Evolutionary conservation across 1,140 invertebrate genomes (phyloP), one percentile per base, ranked within the genome.

Genomic region (Dinoponera quadriceps): DNA sequence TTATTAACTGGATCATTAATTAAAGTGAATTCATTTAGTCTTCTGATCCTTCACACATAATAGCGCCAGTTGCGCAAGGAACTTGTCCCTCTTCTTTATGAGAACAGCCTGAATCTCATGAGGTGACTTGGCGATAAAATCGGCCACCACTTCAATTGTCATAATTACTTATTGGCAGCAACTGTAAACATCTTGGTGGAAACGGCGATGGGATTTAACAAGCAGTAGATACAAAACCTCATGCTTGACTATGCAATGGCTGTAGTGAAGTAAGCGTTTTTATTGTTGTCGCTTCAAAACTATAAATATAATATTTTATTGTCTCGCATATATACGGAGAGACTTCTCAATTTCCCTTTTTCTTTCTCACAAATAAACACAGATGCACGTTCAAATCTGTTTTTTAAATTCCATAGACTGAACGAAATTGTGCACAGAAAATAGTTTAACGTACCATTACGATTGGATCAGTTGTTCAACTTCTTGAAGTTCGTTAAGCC

Each of bases 181-280:
- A 98, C 98, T 0, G 96, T 99, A 0, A 98, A 99, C 85, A 98
- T 98, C 87, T 95, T 99, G 48, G 95, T 98, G 85, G 96, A 96
- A 93, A 97, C 96, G 4, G 96, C 96, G 0, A 97, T 97, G 96
- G 96, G 96, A 18, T 95, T 97, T 0, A 95, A 94, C 62, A 95
- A 95, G 72, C 94, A 95, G 85, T 95, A 95, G 25, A 95, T 96
- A 80, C 95, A 96, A 71, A 92, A 92, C 25, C 91, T 95, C 88
- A 96, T 96, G 72, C 96, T 96, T 82, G 95, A 96, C 62, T 97
- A 97, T 83, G 96, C 96, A 1, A 95, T 96, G 92, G 96, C 96
- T 72, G 96, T 97, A 0, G 96, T 97, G 94, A 95, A 96, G 96
- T 96, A 91, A 94, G 93, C 80, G 33, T 57, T 60, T 3, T 27